phyloP scores from a whole-genome alignment of 2,888 invertebrate species.

The Melinaea menophilus region DNA sequence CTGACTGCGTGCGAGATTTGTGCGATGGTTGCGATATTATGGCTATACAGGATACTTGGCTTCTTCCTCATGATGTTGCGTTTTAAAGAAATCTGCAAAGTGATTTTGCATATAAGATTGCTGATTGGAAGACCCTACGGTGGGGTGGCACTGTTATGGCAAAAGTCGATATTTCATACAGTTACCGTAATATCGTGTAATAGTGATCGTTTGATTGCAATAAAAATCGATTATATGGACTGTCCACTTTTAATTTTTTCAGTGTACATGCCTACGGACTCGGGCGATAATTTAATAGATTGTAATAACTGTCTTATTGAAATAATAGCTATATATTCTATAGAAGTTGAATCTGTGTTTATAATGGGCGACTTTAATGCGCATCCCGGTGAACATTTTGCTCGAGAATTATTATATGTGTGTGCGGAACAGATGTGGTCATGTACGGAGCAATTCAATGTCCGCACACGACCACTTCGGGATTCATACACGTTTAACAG shows the following conservation, averaged over 20 bases:
- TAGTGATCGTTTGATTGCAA: too few relatives aligned
- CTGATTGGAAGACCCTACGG: constrained; percentile 7
- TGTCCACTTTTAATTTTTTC: not conserved
- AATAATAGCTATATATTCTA: not conserved
- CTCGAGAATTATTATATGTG: constrained; percentile 25
- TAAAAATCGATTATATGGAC: not conserved
- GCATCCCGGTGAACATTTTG: constrained; percentile 31
- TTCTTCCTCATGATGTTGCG: not conserved
- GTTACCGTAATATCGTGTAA: not conserved
- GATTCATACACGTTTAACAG: too few relatives aligned
- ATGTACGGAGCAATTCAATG: constrained; percentile 29
- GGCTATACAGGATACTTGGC: too few relatives aligned
- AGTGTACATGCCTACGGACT: not conserved
- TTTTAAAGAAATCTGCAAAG: not conserved
- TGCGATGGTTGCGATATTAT: not conserved
- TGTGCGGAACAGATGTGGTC: constrained; percentile 32
- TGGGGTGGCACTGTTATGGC: constrained; percentile 7
- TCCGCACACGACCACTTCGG: constrained; percentile 17
- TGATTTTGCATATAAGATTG: constrained; percentile 7
- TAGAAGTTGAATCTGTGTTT: constrained; percentile 25
- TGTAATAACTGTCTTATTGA: not conserved
- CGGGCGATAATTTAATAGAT: not conserved
- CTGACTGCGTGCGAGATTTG: not conserved
- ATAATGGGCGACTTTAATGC: constrained; percentile 36
- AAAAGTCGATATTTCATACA: constrained; percentile 1